Percentiles rank a stretch among this genome's conserved stretches.
These are phyloP conservation scores for Girardinus metallicus DNA, from an alignment of 2,797 vertebrate genomes.

Conservation along the genomic window DNA sequence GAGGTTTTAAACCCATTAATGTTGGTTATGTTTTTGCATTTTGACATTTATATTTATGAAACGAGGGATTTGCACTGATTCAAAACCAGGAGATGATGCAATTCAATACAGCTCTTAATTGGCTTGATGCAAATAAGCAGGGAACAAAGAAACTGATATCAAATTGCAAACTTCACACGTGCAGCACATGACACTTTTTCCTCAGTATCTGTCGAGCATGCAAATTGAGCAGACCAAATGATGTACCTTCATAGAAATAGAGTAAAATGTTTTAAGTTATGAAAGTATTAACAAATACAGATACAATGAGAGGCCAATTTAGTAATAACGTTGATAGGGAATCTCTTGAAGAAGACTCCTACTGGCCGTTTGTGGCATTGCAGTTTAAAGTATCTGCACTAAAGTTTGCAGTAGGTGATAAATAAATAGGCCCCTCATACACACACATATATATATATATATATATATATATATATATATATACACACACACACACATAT, in stretches of 20 bases:
- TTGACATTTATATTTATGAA: background rate
- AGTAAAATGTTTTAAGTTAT: background rate
- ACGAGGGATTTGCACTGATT: conserved; percentile 6
- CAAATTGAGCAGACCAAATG: background rate
- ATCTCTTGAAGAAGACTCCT: background rate
- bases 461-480: too few species aligned
- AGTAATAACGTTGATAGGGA: background rate
- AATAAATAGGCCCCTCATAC: background rate
- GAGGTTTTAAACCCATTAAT: background rate
- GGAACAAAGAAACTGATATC: conserved; percentile 3
- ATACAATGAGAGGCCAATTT: background rate
- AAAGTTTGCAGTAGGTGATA: background rate
- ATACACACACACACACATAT: too few species aligned
- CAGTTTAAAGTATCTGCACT: background rate
- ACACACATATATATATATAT: too few species aligned
- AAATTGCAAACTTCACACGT: background rate
- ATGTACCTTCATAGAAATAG: background rate
- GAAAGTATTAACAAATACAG: background rate
- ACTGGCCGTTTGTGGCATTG: background rate
- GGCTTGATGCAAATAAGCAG: background rate
- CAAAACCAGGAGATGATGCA: background rate
- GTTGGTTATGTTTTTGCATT: background rate
- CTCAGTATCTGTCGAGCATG: background rate
- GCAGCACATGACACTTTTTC: background rate
- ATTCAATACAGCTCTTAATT: conserved; percentile 7